Percentiles rank a stretch among this genome's conserved stretches.
These are phyloP conservation scores for Neodiprion virginianus DNA, from an alignment of 1,140 invertebrate genomes.

Conservation along the genomic window DNA sequence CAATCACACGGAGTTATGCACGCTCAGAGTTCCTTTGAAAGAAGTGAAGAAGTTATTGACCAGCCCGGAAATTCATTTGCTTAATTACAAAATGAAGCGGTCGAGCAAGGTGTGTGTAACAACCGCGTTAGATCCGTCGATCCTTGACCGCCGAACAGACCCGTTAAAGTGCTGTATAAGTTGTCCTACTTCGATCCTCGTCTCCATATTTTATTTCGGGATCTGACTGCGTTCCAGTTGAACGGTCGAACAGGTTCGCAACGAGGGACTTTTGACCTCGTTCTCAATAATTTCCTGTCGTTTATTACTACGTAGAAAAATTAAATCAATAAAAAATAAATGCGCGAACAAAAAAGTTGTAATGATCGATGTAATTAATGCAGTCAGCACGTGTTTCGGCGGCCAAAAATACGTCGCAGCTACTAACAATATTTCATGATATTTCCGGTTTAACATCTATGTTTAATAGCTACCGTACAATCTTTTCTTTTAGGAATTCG, in stretches of 20 bases:
- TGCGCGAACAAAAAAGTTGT: neutral
- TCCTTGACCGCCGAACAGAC: too few species aligned
- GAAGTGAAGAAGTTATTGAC: constrained; percentile 49
- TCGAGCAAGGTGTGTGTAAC: constrained; percentile 46
- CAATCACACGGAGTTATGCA: constrained; percentile 57
- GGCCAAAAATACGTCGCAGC: too few species aligned
- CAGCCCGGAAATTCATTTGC: constrained; percentile 52
- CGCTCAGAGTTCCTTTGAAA: constrained; percentile 50
- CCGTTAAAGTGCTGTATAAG: too few species aligned
- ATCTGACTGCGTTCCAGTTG: too few species aligned
- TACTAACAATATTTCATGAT: too few species aligned
- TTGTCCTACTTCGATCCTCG: neutral
- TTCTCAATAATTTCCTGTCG: too few species aligned
- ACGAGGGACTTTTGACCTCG: neutral
- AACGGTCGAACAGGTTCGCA: too few species aligned
- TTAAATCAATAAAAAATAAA: too few species aligned
- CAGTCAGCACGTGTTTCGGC: neutral
- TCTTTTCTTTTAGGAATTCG: constrained; percentile 50
- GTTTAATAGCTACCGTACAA: neutral
- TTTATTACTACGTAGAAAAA: too few species aligned
- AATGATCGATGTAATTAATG: constrained; percentile 10
- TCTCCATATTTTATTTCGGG: constrained; percentile 10
- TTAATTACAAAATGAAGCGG: constrained; percentile 56
- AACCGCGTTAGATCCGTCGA: too few species aligned
- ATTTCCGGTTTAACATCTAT: too few species aligned